A percentile compares a stretch with the other conserved stretches of the same genome.
Evolutionary conservation across 2,797 vertebrate genomes (phyloP).

Genomic region (Hozukius guyotensis): DNA sequence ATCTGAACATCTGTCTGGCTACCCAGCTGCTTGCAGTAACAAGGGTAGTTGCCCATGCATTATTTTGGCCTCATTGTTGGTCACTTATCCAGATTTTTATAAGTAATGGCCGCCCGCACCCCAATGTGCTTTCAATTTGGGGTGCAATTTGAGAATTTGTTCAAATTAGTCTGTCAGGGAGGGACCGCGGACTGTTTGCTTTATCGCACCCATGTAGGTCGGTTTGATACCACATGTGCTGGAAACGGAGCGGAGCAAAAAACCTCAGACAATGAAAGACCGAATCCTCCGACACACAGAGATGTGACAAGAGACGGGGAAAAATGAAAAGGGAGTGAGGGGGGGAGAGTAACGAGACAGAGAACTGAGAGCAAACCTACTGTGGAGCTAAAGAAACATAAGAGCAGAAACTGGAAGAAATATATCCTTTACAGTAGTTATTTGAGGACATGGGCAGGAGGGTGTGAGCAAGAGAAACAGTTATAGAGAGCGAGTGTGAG

Average conservation of each 20-base stretch:
- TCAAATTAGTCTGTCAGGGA: conserved; percentile 87
- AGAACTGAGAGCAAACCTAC: conserved; percentile 11
- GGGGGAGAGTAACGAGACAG: background rate
- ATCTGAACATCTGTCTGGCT: conserved; percentile 70
- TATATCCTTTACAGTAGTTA: conserved; percentile 32
- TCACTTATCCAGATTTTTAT: conserved; percentile 85
- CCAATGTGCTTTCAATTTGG: conserved; percentile 90
- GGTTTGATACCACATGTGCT: conserved; percentile 83
- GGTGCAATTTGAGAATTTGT: conserved; percentile 90
- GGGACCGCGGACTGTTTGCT: conserved; percentile 82
- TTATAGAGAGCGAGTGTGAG: conserved; percentile 28
- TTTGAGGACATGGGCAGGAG: conserved; percentile 37
- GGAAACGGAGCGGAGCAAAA: conserved; percentile 61
- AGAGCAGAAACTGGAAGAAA: conserved; percentile 20
- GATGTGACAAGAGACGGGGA: conserved; percentile 35
- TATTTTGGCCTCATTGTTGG: conserved; percentile 77
- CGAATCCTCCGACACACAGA: conserved; percentile 52
- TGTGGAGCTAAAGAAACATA: conserved; percentile 11
- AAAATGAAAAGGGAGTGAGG: background rate
- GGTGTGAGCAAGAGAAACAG: conserved; percentile 42
- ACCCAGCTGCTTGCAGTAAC: conserved; percentile 74
- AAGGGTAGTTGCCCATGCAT: conserved; percentile 70
- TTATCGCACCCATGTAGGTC: conserved; percentile 83
- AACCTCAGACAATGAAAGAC: conserved; percentile 68
- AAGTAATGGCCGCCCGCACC: conserved; percentile 80